Conservation (phyloP, 1,140 invertebrate species). For the Drosophila repletoides region DNA sequence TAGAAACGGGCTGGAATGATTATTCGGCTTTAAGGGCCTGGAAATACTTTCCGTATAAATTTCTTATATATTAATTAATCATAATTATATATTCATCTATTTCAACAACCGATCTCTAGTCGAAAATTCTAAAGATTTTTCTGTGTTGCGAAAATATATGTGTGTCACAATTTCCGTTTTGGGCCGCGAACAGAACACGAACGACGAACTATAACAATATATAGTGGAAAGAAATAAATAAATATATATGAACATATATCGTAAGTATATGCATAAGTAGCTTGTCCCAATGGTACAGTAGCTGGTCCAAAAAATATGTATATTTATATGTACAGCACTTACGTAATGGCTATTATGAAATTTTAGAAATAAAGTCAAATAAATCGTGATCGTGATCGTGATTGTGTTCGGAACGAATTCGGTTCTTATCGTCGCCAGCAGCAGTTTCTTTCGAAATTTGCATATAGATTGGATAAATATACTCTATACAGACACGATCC, state of each 20-base stretch:
- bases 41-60: too few species aligned
- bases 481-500: conserved; percentile 31
- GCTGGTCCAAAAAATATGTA: conserved; percentile 21
- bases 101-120: conserved; percentile 3
- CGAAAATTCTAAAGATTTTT: conserved; percentile 26
- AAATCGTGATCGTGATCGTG: conserved; percentile 31
- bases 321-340: conserved; percentile 26
- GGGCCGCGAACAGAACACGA: conserved; percentile 21
- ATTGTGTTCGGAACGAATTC: not conserved
- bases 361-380: conserved; percentile 15
- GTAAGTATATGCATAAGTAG: not conserved
- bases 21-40: too few species aligned
- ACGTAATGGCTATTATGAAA: conserved; percentile 63
- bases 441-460: conserved; percentile 29
- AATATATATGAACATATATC: not conserved
- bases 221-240: not conserved
- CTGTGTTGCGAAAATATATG: conserved; percentile 24
- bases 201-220: conserved; percentile 29
- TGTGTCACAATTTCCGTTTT: conserved; percentile 65
- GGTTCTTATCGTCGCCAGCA: conserved; percentile 24
- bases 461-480: conserved; percentile 32
- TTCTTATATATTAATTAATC: too few species aligned
- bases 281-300: conserved; percentile 8
- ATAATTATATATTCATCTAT: too few species aligned
- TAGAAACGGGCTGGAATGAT: too few species aligned